phyloP scores from a whole-genome alignment of 2,797 vertebrate species.

The Alectoris magna region DNA sequence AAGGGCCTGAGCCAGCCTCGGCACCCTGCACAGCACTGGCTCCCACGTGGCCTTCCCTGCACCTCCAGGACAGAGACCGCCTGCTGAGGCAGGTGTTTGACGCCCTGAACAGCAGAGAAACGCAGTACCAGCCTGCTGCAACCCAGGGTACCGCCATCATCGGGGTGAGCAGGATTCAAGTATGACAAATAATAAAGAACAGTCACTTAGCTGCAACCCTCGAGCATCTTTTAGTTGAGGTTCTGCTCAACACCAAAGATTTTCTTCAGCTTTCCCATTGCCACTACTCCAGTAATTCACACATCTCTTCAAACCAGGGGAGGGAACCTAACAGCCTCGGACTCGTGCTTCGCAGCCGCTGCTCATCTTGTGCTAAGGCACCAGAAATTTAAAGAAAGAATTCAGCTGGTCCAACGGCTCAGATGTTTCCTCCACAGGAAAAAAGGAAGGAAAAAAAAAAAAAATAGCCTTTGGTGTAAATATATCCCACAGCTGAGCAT shows the following conservation, averaged over 20 bases:
- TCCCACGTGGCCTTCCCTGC: accelerated
- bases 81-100: neutral
- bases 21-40: too few species aligned
- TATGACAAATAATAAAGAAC: conserved; percentile 37
- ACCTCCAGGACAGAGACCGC: accelerated
- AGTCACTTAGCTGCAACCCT: conserved; percentile 31
- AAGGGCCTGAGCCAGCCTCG: neutral
- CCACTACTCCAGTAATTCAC: neutral
- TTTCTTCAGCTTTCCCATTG: neutral
- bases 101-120: neutral
- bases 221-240: neutral
- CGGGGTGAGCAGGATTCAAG: conserved; percentile 64
- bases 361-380: neutral
- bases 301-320: neutral
- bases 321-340: neutral
- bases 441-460: neutral
- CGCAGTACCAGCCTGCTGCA: conserved; percentile 55
- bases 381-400: neutral
- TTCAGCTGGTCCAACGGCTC: neutral
- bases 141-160: conserved; percentile 23
- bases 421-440: neutral
- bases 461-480: conserved; percentile 43
- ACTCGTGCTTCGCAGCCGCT: accelerated
- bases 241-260: neutral
- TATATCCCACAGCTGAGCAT: conserved; percentile 60